phyloP scores from a whole-genome alignment of 2,113 vertebrate species.

The Empidonax alnorum region DNA sequence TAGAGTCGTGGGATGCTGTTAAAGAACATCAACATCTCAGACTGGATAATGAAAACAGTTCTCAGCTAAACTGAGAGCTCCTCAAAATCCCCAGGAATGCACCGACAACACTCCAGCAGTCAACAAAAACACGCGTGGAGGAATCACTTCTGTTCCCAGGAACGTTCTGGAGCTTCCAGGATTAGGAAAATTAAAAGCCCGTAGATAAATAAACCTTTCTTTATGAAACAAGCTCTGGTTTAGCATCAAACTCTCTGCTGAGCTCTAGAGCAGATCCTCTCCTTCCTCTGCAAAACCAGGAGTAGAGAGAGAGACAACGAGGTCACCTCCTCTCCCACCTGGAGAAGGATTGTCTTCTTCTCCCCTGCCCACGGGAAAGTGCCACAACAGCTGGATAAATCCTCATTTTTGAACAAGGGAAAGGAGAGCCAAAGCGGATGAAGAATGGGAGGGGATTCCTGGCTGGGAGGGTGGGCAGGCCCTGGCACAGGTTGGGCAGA shows the following conservation, averaged over 20 bases:
- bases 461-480: neutral
- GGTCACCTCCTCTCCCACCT: neutral
- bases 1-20: neutral
- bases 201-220: neutral
- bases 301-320: rapidly evolving
- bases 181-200: neutral
- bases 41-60: neutral
- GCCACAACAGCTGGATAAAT: too few relatives aligned
- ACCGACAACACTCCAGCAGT: neutral
- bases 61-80: neutral
- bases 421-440: neutral
- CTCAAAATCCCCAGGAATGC: neutral
- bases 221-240: neutral
- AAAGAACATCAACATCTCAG: neutral
- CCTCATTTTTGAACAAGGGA: rapidly evolving
- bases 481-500: neutral
- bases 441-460: neutral
- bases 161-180: neutral
- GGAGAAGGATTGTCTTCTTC: neutral
- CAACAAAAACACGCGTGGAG: neutral
- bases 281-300: neutral
- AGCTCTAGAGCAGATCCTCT: neutral
- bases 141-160: neutral
- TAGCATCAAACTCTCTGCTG: neutral
- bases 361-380: neutral